Evolutionary conservation across 2,113 vertebrate genomes (phyloP).

Genomic region (Alaudala cheleensis): DNA sequence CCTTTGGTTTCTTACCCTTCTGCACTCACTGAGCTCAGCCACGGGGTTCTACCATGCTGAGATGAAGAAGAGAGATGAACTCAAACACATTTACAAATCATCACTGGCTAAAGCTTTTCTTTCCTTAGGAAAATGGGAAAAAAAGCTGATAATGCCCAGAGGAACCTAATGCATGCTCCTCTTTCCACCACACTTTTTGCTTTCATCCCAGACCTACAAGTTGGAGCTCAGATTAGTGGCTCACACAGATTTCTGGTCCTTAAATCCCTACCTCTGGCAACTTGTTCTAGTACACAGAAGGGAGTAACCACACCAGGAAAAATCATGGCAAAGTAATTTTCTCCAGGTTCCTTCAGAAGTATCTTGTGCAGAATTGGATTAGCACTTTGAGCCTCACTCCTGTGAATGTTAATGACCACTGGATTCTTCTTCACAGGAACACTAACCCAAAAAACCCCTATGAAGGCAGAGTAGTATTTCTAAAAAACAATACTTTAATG

Average conservation of each 20-base stretch:
- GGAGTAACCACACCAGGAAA: background rate
- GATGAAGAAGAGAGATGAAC: background rate
- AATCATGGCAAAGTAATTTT: background rate
- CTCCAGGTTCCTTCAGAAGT: background rate
- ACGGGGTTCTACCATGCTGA: background rate
- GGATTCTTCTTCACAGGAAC: background rate
- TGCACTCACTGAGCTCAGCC: background rate
- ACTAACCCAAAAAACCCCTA: background rate
- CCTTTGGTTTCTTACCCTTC: background rate
- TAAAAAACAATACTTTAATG: constrained; percentile 15
- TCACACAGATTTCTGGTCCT: background rate
- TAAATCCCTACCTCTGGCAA: background rate
- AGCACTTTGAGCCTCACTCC: background rate
- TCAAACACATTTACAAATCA: background rate
- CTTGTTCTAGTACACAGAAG: background rate
- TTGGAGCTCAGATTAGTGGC: background rate
- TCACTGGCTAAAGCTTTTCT: background rate
- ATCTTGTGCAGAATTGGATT: background rate
- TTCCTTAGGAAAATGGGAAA: background rate
- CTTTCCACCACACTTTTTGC: background rate
- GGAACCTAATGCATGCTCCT: background rate
- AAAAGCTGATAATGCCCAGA: background rate
- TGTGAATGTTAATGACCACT: background rate
- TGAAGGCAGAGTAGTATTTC: background rate
- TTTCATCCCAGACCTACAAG: background rate